Evolutionary conservation across 1,140 invertebrate species (phyloP), one percentile per base, ranked within the genome.

Genomic region (Rhizoglyphus robini): DNA sequence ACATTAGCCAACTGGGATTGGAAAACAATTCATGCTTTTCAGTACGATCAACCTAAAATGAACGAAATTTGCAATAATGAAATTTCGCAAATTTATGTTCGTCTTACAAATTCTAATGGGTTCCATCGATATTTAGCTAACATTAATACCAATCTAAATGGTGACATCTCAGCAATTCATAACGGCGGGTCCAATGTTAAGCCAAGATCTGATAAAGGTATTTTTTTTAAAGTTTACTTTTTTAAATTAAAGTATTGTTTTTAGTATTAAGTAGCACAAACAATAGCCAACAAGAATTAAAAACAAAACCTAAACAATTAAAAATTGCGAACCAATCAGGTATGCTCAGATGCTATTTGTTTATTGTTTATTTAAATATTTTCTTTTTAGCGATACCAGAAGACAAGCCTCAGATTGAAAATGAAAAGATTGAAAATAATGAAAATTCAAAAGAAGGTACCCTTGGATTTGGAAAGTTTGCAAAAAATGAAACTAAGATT

Each of bases 1-100:
- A 79, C 80, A 47, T 72, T 88, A 36, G 86, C 85, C 58, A 88
- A 90, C 3, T 93, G 88, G 78, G 84, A 85, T 46, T 86, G 88
- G 49, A 87, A 91, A 75, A 81, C 88, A 71, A 81, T 87, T 34
- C 82, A 81, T 64, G 82, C 84, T 69, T 81, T 88, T 54, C 82
- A 84, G 70, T 82, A 86, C n/a, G 81, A 84, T 4, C 77, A 80
- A 47, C 83, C 83, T 70, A 74, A 87, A 1, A 88, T 92, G 51
- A 84, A 88, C 74, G 85, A 60, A 30, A 25, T 67, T 20, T 61
- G 36, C 8, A 34, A 60, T 27, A 60, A 32, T 29, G 1, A 60
- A 60, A 23, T n/a, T 15, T 8, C 15, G 13, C 48, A 51, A 27
- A 27, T 60, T 20, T 60, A 60, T 23, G 29, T 46, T 27, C 58